Conservation (phyloP, 2,113 vertebrate species). For the Mustela lutreola region DNA sequence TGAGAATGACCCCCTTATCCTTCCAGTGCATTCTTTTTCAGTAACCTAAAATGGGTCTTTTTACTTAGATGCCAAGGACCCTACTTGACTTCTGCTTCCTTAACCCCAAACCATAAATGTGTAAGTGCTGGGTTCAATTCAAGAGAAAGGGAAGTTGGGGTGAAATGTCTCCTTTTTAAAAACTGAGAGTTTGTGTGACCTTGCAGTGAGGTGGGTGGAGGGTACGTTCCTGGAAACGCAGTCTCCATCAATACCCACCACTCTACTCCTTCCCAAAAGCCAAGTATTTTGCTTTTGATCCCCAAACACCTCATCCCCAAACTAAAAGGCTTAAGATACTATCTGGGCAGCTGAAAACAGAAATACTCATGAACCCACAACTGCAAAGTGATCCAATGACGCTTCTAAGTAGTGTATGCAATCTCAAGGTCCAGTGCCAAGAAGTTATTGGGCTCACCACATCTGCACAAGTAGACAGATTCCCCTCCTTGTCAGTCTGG, state of each 20-base stretch:
- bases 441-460: neutral
- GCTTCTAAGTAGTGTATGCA: neutral
- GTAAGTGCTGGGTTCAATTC: neutral
- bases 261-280: neutral
- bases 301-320: neutral
- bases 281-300: constrained; percentile 40
- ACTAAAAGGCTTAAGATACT: constrained; percentile 52
- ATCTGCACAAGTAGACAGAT: constrained; percentile 54
- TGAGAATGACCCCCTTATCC: neutral
- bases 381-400: neutral
- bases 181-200: neutral
- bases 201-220: neutral
- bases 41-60: constrained; percentile 30
- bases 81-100: neutral
- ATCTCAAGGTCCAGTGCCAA: constrained; percentile 29
- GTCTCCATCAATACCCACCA: neutral
- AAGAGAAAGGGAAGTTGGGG: neutral
- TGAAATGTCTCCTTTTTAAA: neutral
- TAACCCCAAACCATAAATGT: neutral
- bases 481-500: constrained; percentile 32
- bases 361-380: constrained; percentile 34
- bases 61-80: neutral
- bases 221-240: neutral
- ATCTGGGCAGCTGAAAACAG: constrained; percentile 38
- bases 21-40: neutral